Evolutionary conservation across 2,888 invertebrate species (phyloP).

Genomic region (Apeira syringaria): DNA sequence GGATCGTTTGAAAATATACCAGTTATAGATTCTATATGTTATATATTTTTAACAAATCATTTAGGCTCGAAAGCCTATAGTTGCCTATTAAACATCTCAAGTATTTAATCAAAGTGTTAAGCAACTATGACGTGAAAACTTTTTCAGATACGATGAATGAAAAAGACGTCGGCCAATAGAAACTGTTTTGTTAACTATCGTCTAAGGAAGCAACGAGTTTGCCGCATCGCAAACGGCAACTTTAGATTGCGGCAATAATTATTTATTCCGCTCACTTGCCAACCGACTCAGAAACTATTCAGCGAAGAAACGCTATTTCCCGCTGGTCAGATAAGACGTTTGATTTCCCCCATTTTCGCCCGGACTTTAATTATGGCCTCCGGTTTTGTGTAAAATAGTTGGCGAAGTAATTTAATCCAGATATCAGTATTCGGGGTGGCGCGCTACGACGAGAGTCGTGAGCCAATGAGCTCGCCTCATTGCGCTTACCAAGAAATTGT

Average conservation of each 20-base stretch:
- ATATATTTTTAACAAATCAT: too few relatives aligned
- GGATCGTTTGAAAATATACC: too few relatives aligned
- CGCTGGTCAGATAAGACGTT: constrained; percentile 82
- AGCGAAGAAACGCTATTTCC: constrained; percentile 80
- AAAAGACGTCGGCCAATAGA: constrained; percentile 53
- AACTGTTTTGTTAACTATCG: constrained; percentile 73
- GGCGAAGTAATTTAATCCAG: constrained; percentile 78
- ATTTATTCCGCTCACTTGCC: constrained; percentile 82
- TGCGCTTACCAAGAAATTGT: constrained; percentile 48
- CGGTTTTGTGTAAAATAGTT: constrained; percentile 83
- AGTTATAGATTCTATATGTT: too few relatives aligned
- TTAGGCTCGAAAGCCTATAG: too few relatives aligned
- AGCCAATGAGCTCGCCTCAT: constrained; percentile 51
- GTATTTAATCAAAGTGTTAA: constrained; percentile 20
- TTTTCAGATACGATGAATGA: constrained; percentile 30
- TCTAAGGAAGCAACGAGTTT: constrained; percentile 47
- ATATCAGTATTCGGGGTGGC: constrained; percentile 75
- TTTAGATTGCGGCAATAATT: constrained; percentile 79
- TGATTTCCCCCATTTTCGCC: constrained; percentile 79
- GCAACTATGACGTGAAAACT: constrained; percentile 2
- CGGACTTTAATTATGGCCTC: constrained; percentile 81
- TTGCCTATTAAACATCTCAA: constrained; percentile 9
- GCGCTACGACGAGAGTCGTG: constrained; percentile 56
- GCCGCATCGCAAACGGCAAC: constrained; percentile 59
- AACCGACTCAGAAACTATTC: constrained; percentile 75